Percentiles rank a stretch among this genome's conserved stretches.
Evolutionary conservation across 2,113 vertebrate species (phyloP).

Genomic region (Sisor rabdophorus): DNA sequence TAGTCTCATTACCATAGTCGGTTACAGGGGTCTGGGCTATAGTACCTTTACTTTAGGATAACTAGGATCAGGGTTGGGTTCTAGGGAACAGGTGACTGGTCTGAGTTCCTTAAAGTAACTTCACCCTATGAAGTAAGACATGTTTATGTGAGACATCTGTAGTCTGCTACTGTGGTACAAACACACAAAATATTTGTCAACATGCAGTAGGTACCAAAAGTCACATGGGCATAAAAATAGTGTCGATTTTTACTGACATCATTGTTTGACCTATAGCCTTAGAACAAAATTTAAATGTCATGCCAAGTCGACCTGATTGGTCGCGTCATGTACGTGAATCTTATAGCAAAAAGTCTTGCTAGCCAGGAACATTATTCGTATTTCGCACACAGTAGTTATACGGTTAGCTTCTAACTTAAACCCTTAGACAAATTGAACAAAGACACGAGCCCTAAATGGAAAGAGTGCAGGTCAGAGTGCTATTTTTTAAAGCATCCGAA

Average conservation of each 20-base stretch:
- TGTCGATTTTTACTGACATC: background rate
- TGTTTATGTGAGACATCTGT: background rate
- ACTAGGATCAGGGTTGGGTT: background rate
- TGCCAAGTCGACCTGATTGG: slow-evolving; percentile 11
- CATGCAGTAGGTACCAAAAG: slow-evolving; percentile 14
- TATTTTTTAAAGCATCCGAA: background rate
- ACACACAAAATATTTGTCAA: slow-evolving; percentile 5
- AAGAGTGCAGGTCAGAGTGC: background rate
- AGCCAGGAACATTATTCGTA: slow-evolving; percentile 11
- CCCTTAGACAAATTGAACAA: background rate
- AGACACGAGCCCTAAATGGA: background rate
- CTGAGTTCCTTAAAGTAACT: no score
- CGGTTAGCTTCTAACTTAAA: slow-evolving; percentile 6
- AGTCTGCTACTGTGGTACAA: slow-evolving; percentile 16
- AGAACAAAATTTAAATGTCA: background rate
- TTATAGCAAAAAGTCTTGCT: slow-evolving; percentile 5
- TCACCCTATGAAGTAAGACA: background rate
- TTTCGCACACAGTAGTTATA: slow-evolving; percentile 20
- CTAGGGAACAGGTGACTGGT: no score
- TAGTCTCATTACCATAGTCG: background rate
- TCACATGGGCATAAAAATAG: slow-evolving; percentile 1
- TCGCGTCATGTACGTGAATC: background rate
- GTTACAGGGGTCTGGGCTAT: background rate
- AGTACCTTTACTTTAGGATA: background rate
- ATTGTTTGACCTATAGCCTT: slow-evolving; percentile 1